Evolutionary conservation across 2,888 invertebrate species (phyloP), one percentile per base, ranked within the genome.

Genomic region (Lymantria dispar): DNA sequence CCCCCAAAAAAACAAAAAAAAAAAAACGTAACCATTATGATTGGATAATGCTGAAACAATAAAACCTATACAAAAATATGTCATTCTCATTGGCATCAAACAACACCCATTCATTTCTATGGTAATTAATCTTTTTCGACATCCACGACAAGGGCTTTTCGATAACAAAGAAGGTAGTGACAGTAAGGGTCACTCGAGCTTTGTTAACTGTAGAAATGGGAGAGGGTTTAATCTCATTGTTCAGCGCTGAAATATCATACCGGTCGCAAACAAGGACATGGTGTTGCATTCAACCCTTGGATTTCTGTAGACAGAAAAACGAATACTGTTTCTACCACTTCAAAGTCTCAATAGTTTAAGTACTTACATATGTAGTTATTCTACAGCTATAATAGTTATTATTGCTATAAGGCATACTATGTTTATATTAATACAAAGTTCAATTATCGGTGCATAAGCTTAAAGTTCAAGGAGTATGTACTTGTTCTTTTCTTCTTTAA

Each of bases 61-160:
- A 57, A 56, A 52, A 50, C 57, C 50, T 52, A 54, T 58, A 50
- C 47, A 56, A 50, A 54, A 59, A 56, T 60, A 60, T 48, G 54
- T 50, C 50, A 61, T 58, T 63, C 55, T 59, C 70, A 65, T 63
- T 58, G 56, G 53, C 58, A 48, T 43, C 62, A 51, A 62, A 64
- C 60, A 38, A 68, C 52, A 54, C 63, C 58, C 57, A 67, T 76
- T 77, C 68, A 82, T 83, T 83, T 80, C 71, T 74, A 75, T 76
- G 73, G 71, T 82, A 83, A 85, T 85, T 86, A 86, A 85, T 86
- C 81, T 83, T 80, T 72, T 81, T 83, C 79, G 84, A 79, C 79
- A 75, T 80, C 75, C 73, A 68, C 75, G 78, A 75, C 70, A 70
- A 70, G 68, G 68, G 70, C 70, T 73, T 72, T 56, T 37, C 70